Base-by-base conservation (phyloP, 2,888 invertebrate genomes). In the Anagyrus pseudococci region DNA sequence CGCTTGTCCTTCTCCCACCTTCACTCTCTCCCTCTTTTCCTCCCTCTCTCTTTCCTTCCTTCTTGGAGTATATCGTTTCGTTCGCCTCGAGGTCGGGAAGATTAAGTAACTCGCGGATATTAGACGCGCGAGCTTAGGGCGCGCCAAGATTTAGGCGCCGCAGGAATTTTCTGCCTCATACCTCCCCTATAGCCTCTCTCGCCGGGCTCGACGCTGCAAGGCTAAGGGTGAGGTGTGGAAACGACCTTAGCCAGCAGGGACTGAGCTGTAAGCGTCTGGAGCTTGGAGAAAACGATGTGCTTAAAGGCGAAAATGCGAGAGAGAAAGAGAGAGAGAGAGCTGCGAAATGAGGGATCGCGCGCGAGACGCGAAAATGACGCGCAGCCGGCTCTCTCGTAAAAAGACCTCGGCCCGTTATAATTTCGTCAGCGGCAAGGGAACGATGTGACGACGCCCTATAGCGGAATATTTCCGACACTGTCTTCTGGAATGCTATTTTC, bases 41-140 rank as follows among this genome's bases (percentile, higher is more conserved):
- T n/a, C n/a, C n/a, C n/a, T n/a, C n/a, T n/a, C n/a, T n/a, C n/a
- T n/a, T n/a, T n/a, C n/a, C n/a, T n/a, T n/a, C n/a, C n/a, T n/a
- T n/a, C n/a, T n/a, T n/a, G n/a, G n/a, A n/a, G n/a, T n/a, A n/a
- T n/a, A n/a, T 40, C n/a, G 49, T 23, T 33, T 25, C 25, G 17
- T 52, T 41, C 19, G 20, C 20, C 22, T 13, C 15, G 46, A 52
- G 41, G 22, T 48, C 52, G 40, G 3, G 22, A 41, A 55, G 61
- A 62, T 65, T 58, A 54, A 62, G 58, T 65, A 48, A 65, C 61
- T 58, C 41, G 47, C 17, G 40, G 33, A 62, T 62, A 65, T 65
- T 65, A 55, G 55, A 41, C 20, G 43, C 41, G 22, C 48, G 22
- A 25, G 41, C 26, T 47, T 19, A 20, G 29, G 37, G 13, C 13